These are phyloP conservation scores for Eciton burchellii DNA, from an alignment of 1,140 invertebrate genomes.

Conservation along the genomic window DNA sequence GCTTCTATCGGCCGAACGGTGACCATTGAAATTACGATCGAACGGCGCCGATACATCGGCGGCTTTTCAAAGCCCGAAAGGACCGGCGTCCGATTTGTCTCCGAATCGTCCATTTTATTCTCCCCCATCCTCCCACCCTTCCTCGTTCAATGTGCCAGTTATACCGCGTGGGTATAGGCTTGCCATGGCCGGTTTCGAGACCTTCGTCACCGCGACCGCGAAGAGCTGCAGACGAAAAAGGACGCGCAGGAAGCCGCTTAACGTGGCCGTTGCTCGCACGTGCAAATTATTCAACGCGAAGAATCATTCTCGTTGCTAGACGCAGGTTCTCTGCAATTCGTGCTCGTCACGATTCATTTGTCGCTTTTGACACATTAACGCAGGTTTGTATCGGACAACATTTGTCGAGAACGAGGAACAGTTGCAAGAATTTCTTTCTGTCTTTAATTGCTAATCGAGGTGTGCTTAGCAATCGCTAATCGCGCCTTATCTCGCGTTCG, in stretches of 20 bases:
- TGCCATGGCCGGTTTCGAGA: slow-evolving; percentile 16
- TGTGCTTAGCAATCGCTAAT: too few relatives aligned
- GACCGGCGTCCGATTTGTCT: slow-evolving; percentile 64
- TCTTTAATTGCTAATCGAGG: too few relatives aligned
- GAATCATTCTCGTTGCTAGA: slow-evolving; percentile 3
- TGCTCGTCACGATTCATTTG: background rate
- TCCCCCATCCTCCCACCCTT: background rate
- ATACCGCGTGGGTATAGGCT: slow-evolving; percentile 21
- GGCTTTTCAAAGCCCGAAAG: slow-evolving; percentile 21
- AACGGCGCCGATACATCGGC: slow-evolving; percentile 46
- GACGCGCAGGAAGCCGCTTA: background rate
- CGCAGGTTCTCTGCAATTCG: too few relatives aligned
- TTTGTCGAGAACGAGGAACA: too few relatives aligned
- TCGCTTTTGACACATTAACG: background rate
- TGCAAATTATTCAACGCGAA: background rate
- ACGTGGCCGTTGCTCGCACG: too few relatives aligned
- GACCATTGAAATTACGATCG: slow-evolving; percentile 66
- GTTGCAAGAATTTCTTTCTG: too few relatives aligned
- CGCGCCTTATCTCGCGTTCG: too few relatives aligned
- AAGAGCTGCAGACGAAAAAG: background rate
- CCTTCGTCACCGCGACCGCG: background rate
- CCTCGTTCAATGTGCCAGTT: slow-evolving; percentile 1
- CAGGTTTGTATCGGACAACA: too few relatives aligned
- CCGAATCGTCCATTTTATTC: slow-evolving; percentile 53
- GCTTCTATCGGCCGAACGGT: slow-evolving; percentile 5